Evolutionary conservation across 2,797 vertebrate species (phyloP).

Genomic region (Sebastes iracundus): DNA sequence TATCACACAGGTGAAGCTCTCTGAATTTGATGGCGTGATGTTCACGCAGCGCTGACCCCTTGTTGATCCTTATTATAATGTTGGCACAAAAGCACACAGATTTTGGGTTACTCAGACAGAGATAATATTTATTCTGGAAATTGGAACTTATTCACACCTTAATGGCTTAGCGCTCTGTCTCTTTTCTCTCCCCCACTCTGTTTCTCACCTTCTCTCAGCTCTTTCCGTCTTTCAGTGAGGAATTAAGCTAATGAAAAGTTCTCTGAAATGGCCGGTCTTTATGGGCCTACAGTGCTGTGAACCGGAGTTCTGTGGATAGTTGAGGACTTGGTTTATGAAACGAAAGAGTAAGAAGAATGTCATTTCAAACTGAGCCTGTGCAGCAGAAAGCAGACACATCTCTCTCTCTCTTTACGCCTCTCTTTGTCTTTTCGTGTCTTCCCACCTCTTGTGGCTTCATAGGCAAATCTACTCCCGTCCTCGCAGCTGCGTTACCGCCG

Average conservation of each 20-base stretch:
- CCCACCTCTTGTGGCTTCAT: constrained; percentile 24
- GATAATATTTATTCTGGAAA: constrained; percentile 87
- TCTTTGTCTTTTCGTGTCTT: constrained; percentile 32
- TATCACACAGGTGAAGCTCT: constrained; percentile 59
- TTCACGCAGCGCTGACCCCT: constrained; percentile 67
- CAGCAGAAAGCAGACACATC: constrained; percentile 35
- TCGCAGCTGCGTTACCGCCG: constrained; percentile 40
- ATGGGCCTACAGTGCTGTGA: constrained; percentile 11
- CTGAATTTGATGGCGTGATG: constrained; percentile 44
- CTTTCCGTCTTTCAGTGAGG: constrained; percentile 35
- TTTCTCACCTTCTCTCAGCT: constrained; percentile 23
- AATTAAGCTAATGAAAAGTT: constrained; percentile 58
- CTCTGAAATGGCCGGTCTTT: constrained; percentile 27
- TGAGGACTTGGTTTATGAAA: constrained; percentile 48
- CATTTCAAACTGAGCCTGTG: constrained; percentile 45
- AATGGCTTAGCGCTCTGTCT: constrained; percentile 72
- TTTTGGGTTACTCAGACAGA: constrained; percentile 77
- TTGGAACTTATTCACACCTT: constrained; percentile 83
- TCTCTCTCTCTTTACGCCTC: constrained; percentile 20
- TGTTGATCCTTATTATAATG: constrained; percentile 79
- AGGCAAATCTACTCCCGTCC: constrained; percentile 61
- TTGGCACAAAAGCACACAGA: constrained; percentile 72
- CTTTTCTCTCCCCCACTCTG: constrained; percentile 22
- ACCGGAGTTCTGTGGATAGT: constrained; percentile 16
- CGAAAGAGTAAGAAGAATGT: constrained; percentile 49